Evolutionary conservation across 2,797 vertebrate genomes (phyloP).

Genomic region (Tinamus major): DNA sequence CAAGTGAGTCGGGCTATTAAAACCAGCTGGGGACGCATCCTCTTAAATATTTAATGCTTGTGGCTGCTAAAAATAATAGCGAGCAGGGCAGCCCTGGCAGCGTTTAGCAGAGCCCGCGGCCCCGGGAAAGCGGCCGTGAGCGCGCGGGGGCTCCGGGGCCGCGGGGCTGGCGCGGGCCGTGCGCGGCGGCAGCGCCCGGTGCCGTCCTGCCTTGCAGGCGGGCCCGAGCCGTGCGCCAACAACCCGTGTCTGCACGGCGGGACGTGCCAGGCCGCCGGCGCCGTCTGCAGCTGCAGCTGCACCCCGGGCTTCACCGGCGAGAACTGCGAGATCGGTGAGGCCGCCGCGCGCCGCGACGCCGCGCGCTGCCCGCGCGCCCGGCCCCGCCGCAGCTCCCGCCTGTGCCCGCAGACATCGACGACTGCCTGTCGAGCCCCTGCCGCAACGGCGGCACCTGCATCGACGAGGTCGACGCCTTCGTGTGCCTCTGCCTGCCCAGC

Average conservation of each 20-base stretch:
- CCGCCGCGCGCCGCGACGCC: no score
- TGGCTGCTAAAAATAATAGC: background rate
- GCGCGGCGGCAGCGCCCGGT: no score
- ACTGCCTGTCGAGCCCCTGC: slow-evolving; percentile 94
- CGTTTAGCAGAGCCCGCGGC: background rate
- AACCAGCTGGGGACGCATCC: fast-evolving
- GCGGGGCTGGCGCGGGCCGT: no score
- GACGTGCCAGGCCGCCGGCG: slow-evolving; percentile 87
- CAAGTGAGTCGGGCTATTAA: fast-evolving
- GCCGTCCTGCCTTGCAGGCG: slow-evolving; percentile 70
- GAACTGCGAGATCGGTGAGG: slow-evolving; percentile 94
- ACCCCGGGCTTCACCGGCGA: slow-evolving; percentile 91
- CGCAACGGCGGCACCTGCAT: slow-evolving; percentile 97
- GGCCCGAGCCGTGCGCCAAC: slow-evolving; percentile 87
- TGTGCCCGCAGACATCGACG: slow-evolving; percentile 88
- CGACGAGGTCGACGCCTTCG: slow-evolving; percentile 91
- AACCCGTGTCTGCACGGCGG: slow-evolving; percentile 95
- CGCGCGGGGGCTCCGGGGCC: no score
- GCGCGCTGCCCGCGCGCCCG: no score
- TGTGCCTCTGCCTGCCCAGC: slow-evolving; percentile 96
- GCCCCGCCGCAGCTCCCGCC: fast-evolving
- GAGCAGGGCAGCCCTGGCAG: background rate
- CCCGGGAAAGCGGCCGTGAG: background rate
- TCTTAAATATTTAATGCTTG: background rate
- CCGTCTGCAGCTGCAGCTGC: slow-evolving; percentile 91